Percentiles rank a stretch among this genome's conserved stretches.
These are phyloP conservation scores for Spodoptera frugiperda DNA, from an alignment of 1,140 invertebrate species.

Conservation along the genomic window DNA sequence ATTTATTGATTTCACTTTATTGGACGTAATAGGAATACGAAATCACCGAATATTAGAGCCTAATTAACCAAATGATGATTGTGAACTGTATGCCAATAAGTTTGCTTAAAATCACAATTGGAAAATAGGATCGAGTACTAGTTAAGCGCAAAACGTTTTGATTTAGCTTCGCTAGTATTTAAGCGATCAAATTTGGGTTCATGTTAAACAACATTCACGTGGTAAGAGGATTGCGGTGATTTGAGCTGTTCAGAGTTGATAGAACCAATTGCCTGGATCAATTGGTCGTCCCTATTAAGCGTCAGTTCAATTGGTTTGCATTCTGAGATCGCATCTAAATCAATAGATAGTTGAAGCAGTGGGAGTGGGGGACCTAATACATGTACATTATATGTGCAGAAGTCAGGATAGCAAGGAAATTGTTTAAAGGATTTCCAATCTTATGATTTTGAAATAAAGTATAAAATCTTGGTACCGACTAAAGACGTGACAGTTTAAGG, in stretches of 20 bases:
- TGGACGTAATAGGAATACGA: no score
- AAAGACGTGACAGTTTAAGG: no score
- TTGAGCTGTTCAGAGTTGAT: background rate
- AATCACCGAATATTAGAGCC: background rate
- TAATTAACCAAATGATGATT: slow-evolving; percentile 5
- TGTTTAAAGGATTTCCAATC: no score
- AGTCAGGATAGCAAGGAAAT: no score
- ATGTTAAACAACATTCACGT: no score
- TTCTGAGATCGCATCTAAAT: background rate
- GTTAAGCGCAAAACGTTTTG: slow-evolving; percentile 20
- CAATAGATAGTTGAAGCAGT: slow-evolving; percentile 15
- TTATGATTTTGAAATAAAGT: no score
- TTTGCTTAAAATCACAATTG: background rate
- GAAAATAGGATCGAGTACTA: background rate
- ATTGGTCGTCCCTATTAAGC: background rate
- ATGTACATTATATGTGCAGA: no score
- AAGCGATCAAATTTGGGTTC: no score
- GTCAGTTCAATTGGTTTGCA: background rate
- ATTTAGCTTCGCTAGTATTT: background rate
- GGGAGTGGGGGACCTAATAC: no score
- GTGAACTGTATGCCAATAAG: background rate
- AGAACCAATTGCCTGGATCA: background rate
- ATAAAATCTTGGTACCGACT: no score
- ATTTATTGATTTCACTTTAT: no score
- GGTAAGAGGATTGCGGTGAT: background rate